Evolutionary conservation across 2,797 vertebrate genomes (phyloP).

Genomic region (Chelon labrosus): DNA sequence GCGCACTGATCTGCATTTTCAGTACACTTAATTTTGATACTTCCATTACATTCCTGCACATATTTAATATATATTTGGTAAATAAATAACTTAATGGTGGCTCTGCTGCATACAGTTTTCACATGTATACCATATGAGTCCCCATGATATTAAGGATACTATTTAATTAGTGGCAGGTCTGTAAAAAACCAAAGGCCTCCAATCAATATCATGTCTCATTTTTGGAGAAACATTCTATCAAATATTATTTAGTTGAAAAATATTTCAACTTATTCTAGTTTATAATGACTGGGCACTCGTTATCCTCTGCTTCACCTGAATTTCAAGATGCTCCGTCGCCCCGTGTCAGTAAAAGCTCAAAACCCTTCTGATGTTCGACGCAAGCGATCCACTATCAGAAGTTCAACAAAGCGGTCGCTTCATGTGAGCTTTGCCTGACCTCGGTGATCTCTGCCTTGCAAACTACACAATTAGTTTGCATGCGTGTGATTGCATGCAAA

Average conservation of each 20-base stretch:
- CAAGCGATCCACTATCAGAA: constrained; percentile 31
- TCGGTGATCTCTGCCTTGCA: constrained; percentile 67
- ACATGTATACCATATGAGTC: no score
- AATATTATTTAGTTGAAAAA: constrained; percentile 21
- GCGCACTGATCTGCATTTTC: no score
- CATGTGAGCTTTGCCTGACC: constrained; percentile 58
- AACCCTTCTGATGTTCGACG: constrained; percentile 37
- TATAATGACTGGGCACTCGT: constrained; percentile 40
- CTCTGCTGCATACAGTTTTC: no score
- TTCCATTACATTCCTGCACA: no score
- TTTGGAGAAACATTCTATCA: background rate
- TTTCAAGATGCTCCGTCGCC: constrained; percentile 11
- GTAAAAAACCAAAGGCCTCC: background rate
- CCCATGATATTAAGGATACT: no score
- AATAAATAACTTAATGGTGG: no score
- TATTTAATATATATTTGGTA: no score
- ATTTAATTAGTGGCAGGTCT: background rate
- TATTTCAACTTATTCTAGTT: constrained; percentile 3
- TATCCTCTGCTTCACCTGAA: constrained; percentile 33
- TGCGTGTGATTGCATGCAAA: constrained; percentile 80
- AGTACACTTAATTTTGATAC: no score
- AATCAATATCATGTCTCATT: constrained; percentile 23
- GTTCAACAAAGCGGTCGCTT: constrained; percentile 54
- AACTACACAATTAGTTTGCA: constrained; percentile 73
- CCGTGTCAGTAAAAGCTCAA: constrained; percentile 31